Evolutionary conservation across 2,888 invertebrate genomes (phyloP), one percentile per base, ranked within the genome.

Genomic region (Spodoptera picta): DNA sequence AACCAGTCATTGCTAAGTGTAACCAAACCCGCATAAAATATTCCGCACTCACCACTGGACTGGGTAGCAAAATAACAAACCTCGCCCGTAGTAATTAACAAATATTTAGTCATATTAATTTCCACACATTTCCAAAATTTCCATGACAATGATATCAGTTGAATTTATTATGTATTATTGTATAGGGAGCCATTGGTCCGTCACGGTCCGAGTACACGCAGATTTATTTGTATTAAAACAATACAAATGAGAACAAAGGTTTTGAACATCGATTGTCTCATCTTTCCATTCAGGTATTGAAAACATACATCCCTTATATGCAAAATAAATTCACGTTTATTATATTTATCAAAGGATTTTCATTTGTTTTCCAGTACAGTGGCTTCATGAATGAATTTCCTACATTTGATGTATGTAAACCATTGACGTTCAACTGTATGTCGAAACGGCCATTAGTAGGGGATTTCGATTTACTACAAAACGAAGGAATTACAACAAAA

Each of bases 141-240:
- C 60, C 81, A 79, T 78, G 41, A 80, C 76, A 79, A 79, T 80
- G 60, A 71, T 71, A 71, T 68, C 66, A 57, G 58, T 64, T 31
- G 31, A 60, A 78, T 78, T 78, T 73, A 75, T 73, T 69, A 69
- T 75, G 75, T 78, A 70, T 74, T 74, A 73, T 66, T 78, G 70
- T 73, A 51, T 67, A 52, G 60, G 55, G 44, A 71, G 27, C 52
- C 76, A 73, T 42, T 70, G 66, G 75, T 65, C 66, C 76, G 71
- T 75, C 66, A 67, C 62, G 52, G 54, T 62, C 55, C 48, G 56
- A 56, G 49, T 51, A 68, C 63, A 52, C 42, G 66, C 72, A 36
- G 70, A 78, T 79, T 80, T 73, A 77, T 78, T 79, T 79, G 73
- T 69, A 55, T 73, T 71, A 69, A 75, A 80, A 79, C 81, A 79